These are phyloP conservation scores for Muntiacus reevesi DNA, from an alignment of 2,113 vertebrate species.

Conservation along the genomic window DNA sequence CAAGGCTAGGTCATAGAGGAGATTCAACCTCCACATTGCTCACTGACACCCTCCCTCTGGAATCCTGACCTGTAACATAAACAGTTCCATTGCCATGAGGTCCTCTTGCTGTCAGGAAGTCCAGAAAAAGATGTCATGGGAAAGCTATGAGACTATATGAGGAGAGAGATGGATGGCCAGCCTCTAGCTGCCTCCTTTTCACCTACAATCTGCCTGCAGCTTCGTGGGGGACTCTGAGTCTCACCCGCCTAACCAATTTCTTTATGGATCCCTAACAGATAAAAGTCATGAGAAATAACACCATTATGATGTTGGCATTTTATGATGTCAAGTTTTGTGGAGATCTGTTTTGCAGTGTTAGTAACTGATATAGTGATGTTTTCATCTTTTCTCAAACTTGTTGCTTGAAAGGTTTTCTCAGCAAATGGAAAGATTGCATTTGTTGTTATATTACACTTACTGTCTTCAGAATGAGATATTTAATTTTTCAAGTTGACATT, in stretches of 20 bases:
- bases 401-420: not conserved
- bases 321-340: not conserved
- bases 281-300: not conserved
- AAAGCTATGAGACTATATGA: not conserved
- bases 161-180: not conserved
- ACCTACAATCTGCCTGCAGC: not conserved
- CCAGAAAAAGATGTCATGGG: not conserved
- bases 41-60: not conserved
- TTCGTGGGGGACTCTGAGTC: not conserved
- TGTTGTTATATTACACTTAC: not conserved
- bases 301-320: not conserved
- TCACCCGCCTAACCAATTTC: not conserved
- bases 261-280: not conserved
- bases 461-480: not conserved
- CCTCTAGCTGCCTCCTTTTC: not conserved
- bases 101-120: not conserved
- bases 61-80: not conserved
- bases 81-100: not conserved
- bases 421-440: not conserved
- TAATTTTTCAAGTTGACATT: conserved; percentile 12
- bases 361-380: not conserved
- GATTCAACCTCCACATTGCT: not conserved
- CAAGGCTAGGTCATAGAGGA: not conserved
- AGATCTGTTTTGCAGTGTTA: not conserved
- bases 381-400: not conserved